phyloP scores from a whole-genome alignment of 2,888 invertebrate genomes.

The Junonia oenone region DNA sequence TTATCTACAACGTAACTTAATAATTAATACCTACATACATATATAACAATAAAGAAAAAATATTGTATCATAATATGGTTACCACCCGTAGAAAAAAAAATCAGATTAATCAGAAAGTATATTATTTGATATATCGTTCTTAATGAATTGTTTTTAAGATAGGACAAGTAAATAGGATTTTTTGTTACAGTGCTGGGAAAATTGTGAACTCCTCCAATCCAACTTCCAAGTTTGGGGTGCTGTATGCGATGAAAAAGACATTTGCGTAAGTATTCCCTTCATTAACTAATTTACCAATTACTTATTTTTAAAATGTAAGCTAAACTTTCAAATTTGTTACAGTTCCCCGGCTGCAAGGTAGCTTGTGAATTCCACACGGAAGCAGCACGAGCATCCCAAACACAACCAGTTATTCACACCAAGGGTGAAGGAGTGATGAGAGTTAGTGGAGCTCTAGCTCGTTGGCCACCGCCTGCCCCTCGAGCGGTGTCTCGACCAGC shows the following conservation, averaged over 20 bases:
- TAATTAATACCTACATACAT: too few species aligned
- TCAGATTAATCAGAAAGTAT: too few species aligned
- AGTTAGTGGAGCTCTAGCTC: conserved; percentile 81
- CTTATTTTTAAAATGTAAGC: conserved; percentile 7
- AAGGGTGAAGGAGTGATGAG: conserved; percentile 84
- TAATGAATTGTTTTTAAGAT: neutral
- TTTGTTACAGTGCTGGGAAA: conserved; percentile 87
- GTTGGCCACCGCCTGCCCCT: conserved; percentile 82
- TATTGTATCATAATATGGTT: too few species aligned
- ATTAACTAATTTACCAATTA: neutral
- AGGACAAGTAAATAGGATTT: conserved; percentile 23
- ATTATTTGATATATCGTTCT: neutral
- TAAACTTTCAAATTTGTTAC: conserved; percentile 49
- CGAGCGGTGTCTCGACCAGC: conserved; percentile 77
- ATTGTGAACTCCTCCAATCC: conserved; percentile 85
- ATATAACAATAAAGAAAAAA: too few species aligned
- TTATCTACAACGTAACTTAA: neutral
- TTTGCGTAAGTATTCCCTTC: conserved; percentile 81
- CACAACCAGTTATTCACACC: conserved; percentile 84
- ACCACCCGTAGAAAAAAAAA: too few species aligned
- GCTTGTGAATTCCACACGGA: conserved; percentile 85
- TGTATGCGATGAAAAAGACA: conserved; percentile 84
- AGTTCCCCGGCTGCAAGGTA: conserved; percentile 86
- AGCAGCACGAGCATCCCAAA: conserved; percentile 81
- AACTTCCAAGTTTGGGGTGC: conserved; percentile 86